phyloP scores from a whole-genome alignment of 2,888 invertebrate genomes.

The Mythimna pallens region DNA sequence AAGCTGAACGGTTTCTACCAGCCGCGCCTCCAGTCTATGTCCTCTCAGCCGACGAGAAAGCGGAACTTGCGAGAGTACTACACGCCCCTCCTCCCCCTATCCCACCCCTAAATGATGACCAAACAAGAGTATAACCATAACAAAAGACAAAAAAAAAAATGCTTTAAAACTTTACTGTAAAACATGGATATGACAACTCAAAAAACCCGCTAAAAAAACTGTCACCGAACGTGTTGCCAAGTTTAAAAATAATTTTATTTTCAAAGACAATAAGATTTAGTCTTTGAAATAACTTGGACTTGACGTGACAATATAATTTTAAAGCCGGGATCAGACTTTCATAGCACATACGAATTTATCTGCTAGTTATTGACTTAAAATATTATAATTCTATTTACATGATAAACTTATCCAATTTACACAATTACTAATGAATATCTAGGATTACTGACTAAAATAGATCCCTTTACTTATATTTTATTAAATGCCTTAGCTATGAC shows the following conservation, averaged over 20 bases:
- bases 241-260: conserved; percentile 19
- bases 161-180: conserved; percentile 52
- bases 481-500: conserved; percentile 22
- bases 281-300: conserved; percentile 31
- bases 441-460: conserved; percentile 33
- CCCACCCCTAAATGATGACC: conserved; percentile 74
- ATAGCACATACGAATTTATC: conserved; percentile 54
- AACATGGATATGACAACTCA: conserved; percentile 59
- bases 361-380: conserved; percentile 36
- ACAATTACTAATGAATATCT: conserved; percentile 47
- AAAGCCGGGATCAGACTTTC: conserved; percentile 46
- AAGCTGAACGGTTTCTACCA: conserved; percentile 91
- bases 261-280: conserved; percentile 10
- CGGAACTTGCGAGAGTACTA: conserved; percentile 85
- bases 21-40: conserved; percentile 93
- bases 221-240: conserved; percentile 45
- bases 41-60: conserved; percentile 92
- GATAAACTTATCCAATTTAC: conserved; percentile 48
- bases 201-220: conserved; percentile 54
- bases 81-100: conserved; percentile 82
- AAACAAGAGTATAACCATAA: conserved; percentile 76
- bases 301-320: conserved; percentile 35
- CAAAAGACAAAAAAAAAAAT: conserved; percentile 32
- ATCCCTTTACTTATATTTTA: conserved; percentile 15
- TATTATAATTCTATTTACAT: conserved; percentile 46